phyloP scores from a whole-genome alignment of 2,888 invertebrate genomes.

The Steromphala cineraria region DNA sequence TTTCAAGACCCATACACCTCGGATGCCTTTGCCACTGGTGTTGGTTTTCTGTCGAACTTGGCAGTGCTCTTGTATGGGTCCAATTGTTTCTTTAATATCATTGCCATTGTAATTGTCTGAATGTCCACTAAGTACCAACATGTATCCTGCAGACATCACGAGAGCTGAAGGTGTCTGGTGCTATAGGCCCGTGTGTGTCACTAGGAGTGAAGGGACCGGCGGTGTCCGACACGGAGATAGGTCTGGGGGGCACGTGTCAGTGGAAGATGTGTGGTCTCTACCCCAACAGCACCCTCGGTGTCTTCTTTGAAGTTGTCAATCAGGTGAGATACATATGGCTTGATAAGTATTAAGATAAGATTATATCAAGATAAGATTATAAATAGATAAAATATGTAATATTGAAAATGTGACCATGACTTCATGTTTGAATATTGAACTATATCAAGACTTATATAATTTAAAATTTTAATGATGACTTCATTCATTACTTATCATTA shows the following conservation, averaged over 20 bases:
- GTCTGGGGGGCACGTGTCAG: slow-evolving; percentile 96
- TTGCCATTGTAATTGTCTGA: neutral
- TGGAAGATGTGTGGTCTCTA: slow-evolving; percentile 98
- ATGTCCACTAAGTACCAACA: neutral
- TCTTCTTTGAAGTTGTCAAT: slow-evolving; percentile 92
- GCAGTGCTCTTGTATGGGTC: neutral
- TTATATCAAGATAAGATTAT: too few relatives aligned
- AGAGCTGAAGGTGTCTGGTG: slow-evolving; percentile 95
- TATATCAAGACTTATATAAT: too few relatives aligned
- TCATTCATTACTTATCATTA: too few relatives aligned
- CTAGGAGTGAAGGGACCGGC: slow-evolving; percentile 92
- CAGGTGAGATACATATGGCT: slow-evolving; percentile 59
- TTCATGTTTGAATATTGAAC: too few relatives aligned
- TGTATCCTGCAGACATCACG: slow-evolving; percentile 83
- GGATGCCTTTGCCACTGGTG: too few relatives aligned
- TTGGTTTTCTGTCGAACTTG: too few relatives aligned
- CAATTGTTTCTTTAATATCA: neutral
- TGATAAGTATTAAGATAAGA: neutral
- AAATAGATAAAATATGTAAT: too few relatives aligned
- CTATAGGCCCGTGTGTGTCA: slow-evolving; percentile 97
- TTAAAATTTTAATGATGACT: too few relatives aligned
- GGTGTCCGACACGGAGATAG: slow-evolving; percentile 97
- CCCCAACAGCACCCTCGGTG: slow-evolving; percentile 92
- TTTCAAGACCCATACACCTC: too few relatives aligned
- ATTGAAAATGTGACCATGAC: too few relatives aligned